A percentile compares a stretch with the other conserved stretches of the same genome.
Evolutionary conservation across 2,797 vertebrate species (phyloP).

Genomic region (Odontamblyopus rebecca): DNA sequence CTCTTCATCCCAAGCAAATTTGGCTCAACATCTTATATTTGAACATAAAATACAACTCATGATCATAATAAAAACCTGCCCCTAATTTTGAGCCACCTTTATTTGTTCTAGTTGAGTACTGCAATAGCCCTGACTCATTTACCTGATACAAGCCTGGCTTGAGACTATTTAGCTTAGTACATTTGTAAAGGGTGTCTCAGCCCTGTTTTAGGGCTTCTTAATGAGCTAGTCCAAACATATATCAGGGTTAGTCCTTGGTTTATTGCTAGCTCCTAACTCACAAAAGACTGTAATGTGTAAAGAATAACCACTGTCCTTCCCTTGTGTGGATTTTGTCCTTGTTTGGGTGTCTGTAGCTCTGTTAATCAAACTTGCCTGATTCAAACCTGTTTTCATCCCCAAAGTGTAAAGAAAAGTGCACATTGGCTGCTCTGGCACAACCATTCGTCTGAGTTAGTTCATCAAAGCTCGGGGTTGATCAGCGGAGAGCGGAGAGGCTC

Average conservation of each 20-base stretch:
- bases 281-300: neutral
- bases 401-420: constrained; percentile 7
- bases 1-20: no score
- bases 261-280: neutral
- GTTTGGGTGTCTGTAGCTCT: constrained; percentile 14
- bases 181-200: no score
- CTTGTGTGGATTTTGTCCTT: neutral
- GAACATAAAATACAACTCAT: no score
- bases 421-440: constrained; percentile 8
- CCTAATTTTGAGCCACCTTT: no score
- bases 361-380: neutral
- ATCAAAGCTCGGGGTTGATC: constrained; percentile 30
- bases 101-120: no score
- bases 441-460: constrained; percentile 25
- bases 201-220: no score
- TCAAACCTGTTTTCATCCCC: constrained; percentile 4
- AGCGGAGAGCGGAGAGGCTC: constrained; percentile 22
- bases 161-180: no score
- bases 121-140: no score
- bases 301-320: neutral
- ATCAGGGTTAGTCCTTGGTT: neutral
- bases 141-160: no score
- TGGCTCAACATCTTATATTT: no score
- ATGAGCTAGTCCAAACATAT: neutral
- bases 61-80: no score